Base-by-base conservation (phyloP, 2,797 vertebrate genomes). In the Lepus townsendii region DNA sequence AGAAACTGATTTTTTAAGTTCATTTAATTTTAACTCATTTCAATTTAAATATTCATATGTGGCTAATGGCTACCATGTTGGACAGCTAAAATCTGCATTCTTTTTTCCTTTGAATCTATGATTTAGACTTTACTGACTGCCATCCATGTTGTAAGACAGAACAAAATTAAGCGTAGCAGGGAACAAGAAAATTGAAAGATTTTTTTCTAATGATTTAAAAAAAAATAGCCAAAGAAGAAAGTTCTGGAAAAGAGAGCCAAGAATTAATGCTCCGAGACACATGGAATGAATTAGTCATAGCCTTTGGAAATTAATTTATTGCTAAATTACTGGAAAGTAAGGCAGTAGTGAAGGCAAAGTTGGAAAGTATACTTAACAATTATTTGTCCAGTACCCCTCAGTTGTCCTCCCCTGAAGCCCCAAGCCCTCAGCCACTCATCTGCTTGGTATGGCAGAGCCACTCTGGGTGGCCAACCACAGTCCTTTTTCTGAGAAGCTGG, bases 251-350 rank as follows among this genome's bases (percentile, higher is more conserved):
- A 91, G 62, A 60, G 0, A 66, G 4, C 19, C 50, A n/a, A 73
- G 57, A 88, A 82, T 69, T 17, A 66, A 57, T 87, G 79, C 35
- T 77, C 50, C 42, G 42, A 54, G 80, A 88, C 54, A 72, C 24
- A 54, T 66, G 78, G 85, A 84, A 77, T 38, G 66, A 84, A 4
- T 90, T 86, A 89, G 79, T n/a, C 65, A 27, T 14, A 88, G 78
- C 62, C 69, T 92, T 86, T 62, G 72, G 85, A 94, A 93, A 90
- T 92, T 62, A 83, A 83, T 88, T 72, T 90, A 82, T 92, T 91
- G 78, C 90, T 89, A 91, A 88, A 93, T 88, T 90, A 47, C 75
- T 73, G 66, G 19, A 89, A 84, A 93, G n/a, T 38, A 65, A 87
- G 30, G 30, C 27, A 79, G 26, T 77, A 85, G 80, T 77, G 20